Percentiles rank a stretch among this genome's conserved stretches.
These are phyloP conservation scores for Betta splendens DNA, from an alignment of 2,797 vertebrate genomes.

Conservation along the genomic window DNA sequence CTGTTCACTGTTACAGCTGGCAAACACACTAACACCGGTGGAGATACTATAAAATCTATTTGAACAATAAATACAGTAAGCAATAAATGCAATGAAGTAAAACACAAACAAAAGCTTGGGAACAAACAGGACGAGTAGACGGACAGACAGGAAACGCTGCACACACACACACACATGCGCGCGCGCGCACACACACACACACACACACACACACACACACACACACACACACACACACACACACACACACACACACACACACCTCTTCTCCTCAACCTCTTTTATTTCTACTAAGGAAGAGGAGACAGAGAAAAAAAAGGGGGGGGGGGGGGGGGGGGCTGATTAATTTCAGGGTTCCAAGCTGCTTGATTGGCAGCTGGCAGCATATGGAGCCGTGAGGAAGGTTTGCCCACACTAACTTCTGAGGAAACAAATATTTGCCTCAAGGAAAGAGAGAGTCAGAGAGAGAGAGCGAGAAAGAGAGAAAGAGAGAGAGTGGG, in stretches of 20 bases:
- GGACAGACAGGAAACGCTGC: constrained; percentile 47
- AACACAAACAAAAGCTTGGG: constrained; percentile 40
- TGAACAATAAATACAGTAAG: constrained; percentile 23
- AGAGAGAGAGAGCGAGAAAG: constrained; percentile 37
- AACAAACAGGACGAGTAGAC: constrained; percentile 10
- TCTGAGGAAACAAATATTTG: constrained; percentile 97
- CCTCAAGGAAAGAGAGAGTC: constrained; percentile 83
- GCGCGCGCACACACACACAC: constrained; percentile 7
- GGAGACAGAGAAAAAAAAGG: constrained; percentile 35
- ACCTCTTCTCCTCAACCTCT: constrained; percentile 31
- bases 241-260: constrained; percentile 22
- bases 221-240: constrained; percentile 9
- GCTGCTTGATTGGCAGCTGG: constrained; percentile 91
- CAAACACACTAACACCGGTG: constrained; percentile 47
- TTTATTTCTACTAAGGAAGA: constrained; percentile 64
- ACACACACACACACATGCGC: no score
- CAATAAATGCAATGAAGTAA: constrained; percentile 26
- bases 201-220: constrained; percentile 11
- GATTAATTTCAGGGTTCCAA: constrained; percentile 79
- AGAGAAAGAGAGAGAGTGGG: constrained; percentile 38
- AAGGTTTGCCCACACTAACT: constrained; percentile 94
- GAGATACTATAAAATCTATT: constrained; percentile 26
- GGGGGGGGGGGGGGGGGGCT: constrained; percentile 48
- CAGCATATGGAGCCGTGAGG: constrained; percentile 90
- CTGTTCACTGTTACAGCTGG: constrained; percentile 33